A percentile compares a stretch with the other conserved stretches of the same genome.
Conservation (phyloP, 92 coral and sea anemone genomes). For the Metridium senile region DNA sequence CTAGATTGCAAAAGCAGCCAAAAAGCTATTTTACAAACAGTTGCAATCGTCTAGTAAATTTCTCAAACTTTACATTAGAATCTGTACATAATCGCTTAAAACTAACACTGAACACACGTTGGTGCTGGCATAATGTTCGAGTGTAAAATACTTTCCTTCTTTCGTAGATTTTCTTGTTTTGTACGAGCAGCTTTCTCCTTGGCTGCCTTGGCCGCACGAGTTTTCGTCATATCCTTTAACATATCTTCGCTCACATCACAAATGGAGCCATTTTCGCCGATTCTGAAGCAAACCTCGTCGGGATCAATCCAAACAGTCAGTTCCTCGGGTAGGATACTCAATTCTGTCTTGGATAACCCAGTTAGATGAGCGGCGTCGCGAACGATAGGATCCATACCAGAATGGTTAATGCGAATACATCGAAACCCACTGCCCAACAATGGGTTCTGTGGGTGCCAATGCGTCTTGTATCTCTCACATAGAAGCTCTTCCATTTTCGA, state of each 20-base stretch:
- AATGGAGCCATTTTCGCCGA: constrained; percentile 98
- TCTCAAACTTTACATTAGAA: constrained; percentile 69
- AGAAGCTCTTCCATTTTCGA: constrained; percentile 93
- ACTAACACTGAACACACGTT: constrained; percentile 77
- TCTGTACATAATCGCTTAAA: constrained; percentile 41
- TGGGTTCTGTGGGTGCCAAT: constrained; percentile 99
- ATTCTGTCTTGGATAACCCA: constrained; percentile 71
- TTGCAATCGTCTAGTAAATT: constrained; percentile 47
- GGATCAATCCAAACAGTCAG: constrained; percentile 98
- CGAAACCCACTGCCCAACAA: constrained; percentile 99
- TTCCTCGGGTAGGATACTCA: constrained; percentile 84
- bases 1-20: constrained; percentile 25
- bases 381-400: constrained; percentile 77
- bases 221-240: constrained; percentile 58
- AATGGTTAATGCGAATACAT: constrained; percentile 94
- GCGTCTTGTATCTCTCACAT: constrained; percentile 92
- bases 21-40: constrained; percentile 62
- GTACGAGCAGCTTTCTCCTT: constrained; percentile 45
- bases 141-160: constrained; percentile 67
- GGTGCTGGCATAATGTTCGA: constrained; percentile 73
- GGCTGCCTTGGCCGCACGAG: too few relatives aligned
- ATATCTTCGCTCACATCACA: constrained; percentile 70
- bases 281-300: constrained; percentile 91
- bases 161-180: constrained; percentile 47
- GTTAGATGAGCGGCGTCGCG: constrained; percentile 80